These are phyloP conservation scores for Equus przewalskii DNA, from an alignment of 2,113 vertebrate genomes.

Conservation along the genomic window DNA sequence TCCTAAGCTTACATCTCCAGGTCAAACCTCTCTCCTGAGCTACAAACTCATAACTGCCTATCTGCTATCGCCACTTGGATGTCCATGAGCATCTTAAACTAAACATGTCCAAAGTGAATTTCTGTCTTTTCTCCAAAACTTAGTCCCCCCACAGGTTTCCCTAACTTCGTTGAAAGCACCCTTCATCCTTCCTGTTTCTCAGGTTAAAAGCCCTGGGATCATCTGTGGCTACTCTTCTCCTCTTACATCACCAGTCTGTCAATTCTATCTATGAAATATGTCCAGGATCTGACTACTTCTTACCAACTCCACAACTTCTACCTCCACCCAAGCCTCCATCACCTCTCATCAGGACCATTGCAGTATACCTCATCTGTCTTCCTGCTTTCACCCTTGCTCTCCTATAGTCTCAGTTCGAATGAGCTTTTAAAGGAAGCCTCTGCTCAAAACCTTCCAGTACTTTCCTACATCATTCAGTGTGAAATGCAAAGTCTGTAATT, in stretches of 20 bases:
- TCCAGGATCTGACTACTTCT: neutral
- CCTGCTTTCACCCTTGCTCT: neutral
- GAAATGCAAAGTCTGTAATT: neutral
- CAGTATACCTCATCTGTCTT: neutral
- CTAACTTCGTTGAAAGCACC: neutral
- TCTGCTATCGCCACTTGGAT: neutral
- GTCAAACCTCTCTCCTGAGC: neutral
- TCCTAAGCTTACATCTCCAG: neutral
- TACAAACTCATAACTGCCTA: too few relatives aligned
- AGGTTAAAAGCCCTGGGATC: neutral
- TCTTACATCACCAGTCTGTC: neutral
- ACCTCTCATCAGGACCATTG: neutral
- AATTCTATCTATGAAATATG: neutral
- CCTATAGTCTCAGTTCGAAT: neutral
- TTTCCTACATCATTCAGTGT: neutral
- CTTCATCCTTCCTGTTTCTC: neutral
- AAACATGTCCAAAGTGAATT: neutral
- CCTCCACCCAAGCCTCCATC: neutral
- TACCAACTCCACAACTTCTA: neutral
- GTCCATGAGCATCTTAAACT: neutral
- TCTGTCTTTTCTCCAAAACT: neutral
- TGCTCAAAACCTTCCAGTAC: neutral
- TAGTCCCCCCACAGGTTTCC: neutral
- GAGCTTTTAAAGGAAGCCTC: neutral
- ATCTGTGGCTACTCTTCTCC: neutral